phyloP scores from a whole-genome alignment of 1,140 invertebrate species.

The Orchesella cincta region DNA sequence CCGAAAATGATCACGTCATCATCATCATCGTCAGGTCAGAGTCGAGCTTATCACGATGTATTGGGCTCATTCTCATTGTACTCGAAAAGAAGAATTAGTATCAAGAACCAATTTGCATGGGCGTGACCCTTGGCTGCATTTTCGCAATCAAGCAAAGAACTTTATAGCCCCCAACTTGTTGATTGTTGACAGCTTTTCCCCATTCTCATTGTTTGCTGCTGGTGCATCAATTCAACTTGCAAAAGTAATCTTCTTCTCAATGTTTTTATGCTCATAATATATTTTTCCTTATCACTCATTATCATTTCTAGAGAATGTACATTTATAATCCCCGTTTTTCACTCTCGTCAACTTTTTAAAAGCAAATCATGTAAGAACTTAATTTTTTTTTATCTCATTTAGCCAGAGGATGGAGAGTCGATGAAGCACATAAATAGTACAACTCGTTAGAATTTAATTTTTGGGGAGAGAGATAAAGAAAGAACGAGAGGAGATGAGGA shows the following conservation, averaged over 20 bases:
- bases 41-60: neutral
- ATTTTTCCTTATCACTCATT: neutral
- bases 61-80: neutral
- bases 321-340: too few species aligned
- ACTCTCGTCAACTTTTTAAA: too few species aligned
- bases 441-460: neutral
- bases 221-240: neutral
- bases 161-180: neutral
- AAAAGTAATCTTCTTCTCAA: neutral
- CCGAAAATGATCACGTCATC: neutral
- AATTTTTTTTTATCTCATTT: too few species aligned
- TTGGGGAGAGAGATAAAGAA: neutral
- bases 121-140: conserved; percentile 7
- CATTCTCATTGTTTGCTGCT: neutral
- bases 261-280: neutral
- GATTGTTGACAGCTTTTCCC: neutral
- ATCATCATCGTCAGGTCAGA: neutral
- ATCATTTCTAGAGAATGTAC: too few species aligned
- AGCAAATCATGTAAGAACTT: too few species aligned
- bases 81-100: neutral
- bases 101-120: conserved; percentile 13
- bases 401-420: too few species aligned
- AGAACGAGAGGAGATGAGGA: neutral
- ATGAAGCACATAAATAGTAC: neutral
- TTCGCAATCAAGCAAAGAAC: conserved; percentile 15